Evolutionary conservation across 2,113 vertebrate species (phyloP), one percentile per base, ranked within the genome.

Genomic region (Hyperoodon ampullatus): DNA sequence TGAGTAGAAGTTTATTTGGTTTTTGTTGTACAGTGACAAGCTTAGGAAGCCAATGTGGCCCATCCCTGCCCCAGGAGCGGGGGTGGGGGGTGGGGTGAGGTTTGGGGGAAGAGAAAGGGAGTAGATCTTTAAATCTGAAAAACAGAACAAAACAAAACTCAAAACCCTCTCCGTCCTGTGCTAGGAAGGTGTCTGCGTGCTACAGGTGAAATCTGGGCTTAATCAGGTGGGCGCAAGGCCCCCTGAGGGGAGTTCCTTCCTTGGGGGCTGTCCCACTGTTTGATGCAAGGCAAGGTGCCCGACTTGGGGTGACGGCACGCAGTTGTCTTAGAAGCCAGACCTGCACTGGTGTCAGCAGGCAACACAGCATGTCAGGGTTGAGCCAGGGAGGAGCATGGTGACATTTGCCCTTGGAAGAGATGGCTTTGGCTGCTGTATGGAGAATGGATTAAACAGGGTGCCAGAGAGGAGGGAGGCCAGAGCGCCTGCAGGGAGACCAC

Each of bases 231-330:
- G 26, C 0, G 0, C 65, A 3, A 11, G 65, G 66, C 65, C 84
- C 5, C 14, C 21, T 33, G 12, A 2, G 0, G 21, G 4, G 50
- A n/a, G 26, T 28, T 3, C 44, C 42, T 88, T 75, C 63, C 72
- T 15, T 28, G 39, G 65, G n/a, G 18, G 30, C 44, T 15, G 6
- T 78, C 35, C 4, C 33, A 35, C 63, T 15, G 14, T 71, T 8
- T 10, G 30, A 42, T 23, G 11, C 30, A 21, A 55, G 61, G 42
- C 18, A 19, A 30, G 15, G 35, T 35, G 19, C 39, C 61, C 0
- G 0, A 44, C 47, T 12, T 39, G 14, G 47, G 28, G 9, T 35
- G 23, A 16, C 1, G 19, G 26, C 61, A 18, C 0, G 0, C 15
- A 11, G 24, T 26, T 71, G 39, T 44, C n/a, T 60, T 16, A 42